phyloP scores from a whole-genome alignment of 2,113 vertebrate species.

The Tetrao urogallus region DNA sequence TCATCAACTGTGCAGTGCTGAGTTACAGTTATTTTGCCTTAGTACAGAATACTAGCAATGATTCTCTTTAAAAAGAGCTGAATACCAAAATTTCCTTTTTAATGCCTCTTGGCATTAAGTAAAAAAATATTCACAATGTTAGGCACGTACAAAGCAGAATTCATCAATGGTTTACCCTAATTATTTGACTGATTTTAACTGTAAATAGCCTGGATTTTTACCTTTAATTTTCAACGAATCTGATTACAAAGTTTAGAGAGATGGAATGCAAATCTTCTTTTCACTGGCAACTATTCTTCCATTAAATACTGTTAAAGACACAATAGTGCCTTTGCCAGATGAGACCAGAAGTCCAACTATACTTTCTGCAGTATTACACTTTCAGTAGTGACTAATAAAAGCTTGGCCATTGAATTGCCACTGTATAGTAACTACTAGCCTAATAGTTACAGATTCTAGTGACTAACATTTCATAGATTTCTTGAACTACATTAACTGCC shows the following conservation, averaged over 20 bases:
- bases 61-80: background rate
- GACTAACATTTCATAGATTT: background rate
- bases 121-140: background rate
- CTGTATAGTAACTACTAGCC: background rate
- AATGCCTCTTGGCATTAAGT: background rate
- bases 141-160: background rate
- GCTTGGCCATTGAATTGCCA: background rate
- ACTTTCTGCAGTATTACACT: background rate
- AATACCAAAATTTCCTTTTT: background rate
- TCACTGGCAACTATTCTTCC: background rate
- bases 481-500: background rate
- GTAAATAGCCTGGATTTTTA: background rate
- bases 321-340: background rate
- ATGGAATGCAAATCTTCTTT: background rate
- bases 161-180: background rate
- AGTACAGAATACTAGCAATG: background rate
- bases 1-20: background rate
- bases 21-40: background rate
- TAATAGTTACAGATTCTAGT: background rate
- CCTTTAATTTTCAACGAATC: background rate
- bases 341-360: background rate
- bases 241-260: slow-evolving; percentile 9
- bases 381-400: background rate
- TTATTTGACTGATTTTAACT: background rate
- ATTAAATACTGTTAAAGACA: background rate